Base-by-base conservation (phyloP, 2,797 vertebrate species). In the Sardinella longiceps region DNA sequence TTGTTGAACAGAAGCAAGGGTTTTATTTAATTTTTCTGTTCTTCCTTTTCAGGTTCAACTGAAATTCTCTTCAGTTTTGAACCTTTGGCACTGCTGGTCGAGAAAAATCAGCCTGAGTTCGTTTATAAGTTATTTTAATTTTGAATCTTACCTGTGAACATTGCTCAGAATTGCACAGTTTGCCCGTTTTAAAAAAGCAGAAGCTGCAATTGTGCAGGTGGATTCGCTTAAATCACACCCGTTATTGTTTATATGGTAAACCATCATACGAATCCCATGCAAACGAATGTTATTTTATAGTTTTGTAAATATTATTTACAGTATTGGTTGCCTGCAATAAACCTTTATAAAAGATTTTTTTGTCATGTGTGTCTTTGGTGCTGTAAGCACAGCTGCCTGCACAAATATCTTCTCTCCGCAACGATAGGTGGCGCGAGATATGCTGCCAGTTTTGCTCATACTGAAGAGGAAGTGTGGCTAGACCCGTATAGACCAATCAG, bases 271-370 rank as follows among this genome's bases (percentile, higher is more conserved):
- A 84, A 92, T 85, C 88, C 88, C 89, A 88, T 86, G 77, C 80
- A 89, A 89, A 91, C 56, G 89, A 93, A 94, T 92, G 91, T 93
- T 87, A 91, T 95, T 95, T 94, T 88, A 93, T 92, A 94, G 91
- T 92, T 86, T 92, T 95, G 94, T 95, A 94, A 90, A 95, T 96
- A 94, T 94, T 92, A 94, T 94, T 95, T 94, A 94, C 93, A 91
- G 91, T 88, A 90, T 92, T 92, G 88, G 94, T 94, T 95, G 94
- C 94, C 91, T 95, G 94, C 94, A 96, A 96, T 96, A 96, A 96
- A 95, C 91, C 88, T 93, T 95, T 95, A 92, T 91, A 92, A 93
- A 94, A 90, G 85, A 90, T 82, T 88, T 14, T 14, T 53, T 53
- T 53, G 51, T 20, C 20, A 4, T 20, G 4, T 53, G 51, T 53